These are phyloP conservation scores for Sciurus niger DNA, from an alignment of 2,113 vertebrate genomes.

Conservation along the genomic window DNA sequence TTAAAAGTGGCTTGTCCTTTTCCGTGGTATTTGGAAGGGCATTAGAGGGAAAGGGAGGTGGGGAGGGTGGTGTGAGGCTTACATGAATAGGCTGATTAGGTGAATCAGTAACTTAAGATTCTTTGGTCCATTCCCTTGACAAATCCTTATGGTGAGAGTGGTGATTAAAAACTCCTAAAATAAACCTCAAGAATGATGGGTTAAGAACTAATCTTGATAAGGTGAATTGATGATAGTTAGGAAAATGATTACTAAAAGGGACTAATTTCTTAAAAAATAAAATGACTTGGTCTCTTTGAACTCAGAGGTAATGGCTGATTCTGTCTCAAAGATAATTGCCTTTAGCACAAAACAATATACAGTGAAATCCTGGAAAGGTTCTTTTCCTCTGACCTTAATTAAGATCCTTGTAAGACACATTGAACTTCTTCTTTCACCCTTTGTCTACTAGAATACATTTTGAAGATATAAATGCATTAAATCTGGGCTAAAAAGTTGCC, in stretches of 20 bases:
- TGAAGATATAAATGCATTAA: slow-evolving; percentile 73
- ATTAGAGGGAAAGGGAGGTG: accelerated
- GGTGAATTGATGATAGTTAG: not conserved
- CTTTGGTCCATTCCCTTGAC: not conserved
- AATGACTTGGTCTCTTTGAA: slow-evolving; percentile 53
- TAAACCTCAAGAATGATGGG: not conserved
- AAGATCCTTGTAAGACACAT: slow-evolving; percentile 65
- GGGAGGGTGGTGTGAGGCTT: accelerated
- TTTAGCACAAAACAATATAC: slow-evolving; percentile 42
- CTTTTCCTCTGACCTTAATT: slow-evolving; percentile 68
- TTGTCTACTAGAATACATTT: slow-evolving; percentile 72
- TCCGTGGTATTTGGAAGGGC: not conserved
- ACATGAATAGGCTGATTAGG: not conserved
- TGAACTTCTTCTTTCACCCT: not conserved
- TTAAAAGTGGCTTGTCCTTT: not conserved
- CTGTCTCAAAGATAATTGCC: slow-evolving; percentile 41
- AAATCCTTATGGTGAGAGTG: not conserved
- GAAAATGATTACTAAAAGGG: slow-evolving; percentile 18
- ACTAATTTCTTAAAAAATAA: slow-evolving; percentile 21
- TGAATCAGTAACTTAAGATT: not conserved
- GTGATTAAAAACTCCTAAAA: not conserved
- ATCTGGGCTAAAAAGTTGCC: slow-evolving; percentile 65
- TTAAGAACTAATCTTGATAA: slow-evolving; percentile 19
- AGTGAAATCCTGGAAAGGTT: slow-evolving; percentile 17
- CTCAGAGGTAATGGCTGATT: slow-evolving; percentile 15